A percentile compares a stretch with the other conserved stretches of the same genome.
Evolutionary conservation across 2,888 invertebrate genomes (phyloP).

Genomic region (Protodeltote pygarga): DNA sequence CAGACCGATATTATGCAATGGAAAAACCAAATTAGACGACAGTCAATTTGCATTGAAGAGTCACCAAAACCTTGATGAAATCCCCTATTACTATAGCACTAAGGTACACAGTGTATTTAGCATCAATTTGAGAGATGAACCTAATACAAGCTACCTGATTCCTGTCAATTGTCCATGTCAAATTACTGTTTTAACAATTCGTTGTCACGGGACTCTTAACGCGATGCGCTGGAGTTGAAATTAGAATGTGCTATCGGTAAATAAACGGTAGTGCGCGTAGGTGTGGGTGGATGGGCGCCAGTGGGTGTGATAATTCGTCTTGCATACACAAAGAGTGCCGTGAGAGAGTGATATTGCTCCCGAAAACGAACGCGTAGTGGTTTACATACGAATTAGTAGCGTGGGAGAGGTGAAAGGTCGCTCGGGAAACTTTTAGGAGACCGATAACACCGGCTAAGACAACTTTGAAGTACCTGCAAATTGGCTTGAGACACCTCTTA

Average conservation of each 20-base stretch:
- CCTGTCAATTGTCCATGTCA: conserved; percentile 74
- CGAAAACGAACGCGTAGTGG: conserved; percentile 69
- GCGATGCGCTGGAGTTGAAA: conserved; percentile 61
- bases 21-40: conserved; percentile 61
- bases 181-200: conserved; percentile 58
- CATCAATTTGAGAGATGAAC: conserved; percentile 68
- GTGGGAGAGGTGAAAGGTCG: conserved; percentile 85
- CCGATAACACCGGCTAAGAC: conserved; percentile 46
- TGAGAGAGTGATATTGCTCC: conserved; percentile 81
- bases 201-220: conserved; percentile 61
- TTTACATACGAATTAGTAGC: conserved; percentile 77
- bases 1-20: conserved; percentile 65
- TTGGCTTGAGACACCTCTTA: conserved; percentile 29
- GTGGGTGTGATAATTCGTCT: conserved; percentile 85
- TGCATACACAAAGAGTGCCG: conserved; percentile 81
- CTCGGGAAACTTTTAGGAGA: conserved; percentile 54
- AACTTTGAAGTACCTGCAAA: conserved; percentile 55
- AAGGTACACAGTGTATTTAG: conserved; percentile 69
- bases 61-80: conserved; percentile 48
- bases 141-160: conserved; percentile 68
- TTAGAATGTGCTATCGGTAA: conserved; percentile 59
- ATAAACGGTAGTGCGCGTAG: conserved; percentile 61
- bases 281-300: conserved; percentile 75
- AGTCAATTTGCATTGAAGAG: conserved; percentile 53
- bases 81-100: conserved; percentile 59